A percentile compares a stretch with the other conserved stretches of the same genome.
Conservation (phyloP, 37 sponge, comb jelly and placozoan genomes). For the Haliclona indistincta region DNA sequence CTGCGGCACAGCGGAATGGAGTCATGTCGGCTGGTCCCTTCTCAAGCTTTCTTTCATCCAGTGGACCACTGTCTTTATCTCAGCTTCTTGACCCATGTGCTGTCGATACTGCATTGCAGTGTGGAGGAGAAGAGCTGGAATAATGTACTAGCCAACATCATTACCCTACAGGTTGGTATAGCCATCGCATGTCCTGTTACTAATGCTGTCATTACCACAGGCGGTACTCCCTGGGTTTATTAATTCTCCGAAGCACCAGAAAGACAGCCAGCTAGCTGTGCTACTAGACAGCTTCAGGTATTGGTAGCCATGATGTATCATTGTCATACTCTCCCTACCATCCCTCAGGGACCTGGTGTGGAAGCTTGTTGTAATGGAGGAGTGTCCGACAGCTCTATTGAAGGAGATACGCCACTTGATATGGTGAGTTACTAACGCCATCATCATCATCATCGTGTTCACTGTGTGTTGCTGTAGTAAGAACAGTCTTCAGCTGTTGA, state of each 20-base stretch:
- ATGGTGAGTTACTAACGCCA: conserved; percentile 1
- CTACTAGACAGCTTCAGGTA: background rate
- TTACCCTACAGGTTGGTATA: conserved; percentile 60
- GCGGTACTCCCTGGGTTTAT: background rate
- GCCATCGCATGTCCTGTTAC: background rate
- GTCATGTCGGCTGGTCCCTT: conserved; percentile 46
- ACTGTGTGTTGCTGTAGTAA: background rate
- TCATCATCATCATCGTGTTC: background rate
- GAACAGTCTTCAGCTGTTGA: background rate
- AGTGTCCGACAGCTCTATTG: background rate
- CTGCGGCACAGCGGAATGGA: conserved; percentile 66
- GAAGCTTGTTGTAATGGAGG: background rate
- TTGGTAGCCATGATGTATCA: background rate
- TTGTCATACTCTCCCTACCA: too few relatives aligned
- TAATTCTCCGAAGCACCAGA: background rate
- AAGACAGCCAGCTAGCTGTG: background rate
- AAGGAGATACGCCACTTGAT: background rate
- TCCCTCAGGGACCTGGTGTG: background rate
- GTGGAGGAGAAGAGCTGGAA: conserved; percentile 27
- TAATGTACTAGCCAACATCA: conserved; percentile 36
- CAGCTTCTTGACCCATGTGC: conserved; percentile 54
- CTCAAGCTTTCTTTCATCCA: conserved; percentile 6
- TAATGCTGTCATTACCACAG: conserved; percentile 11
- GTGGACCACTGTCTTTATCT: conserved; percentile 46
- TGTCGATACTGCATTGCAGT: conserved; percentile 37